phyloP scores from a whole-genome alignment of 1,140 invertebrate genomes.

The Mycetomoellerius zeteki region DNA sequence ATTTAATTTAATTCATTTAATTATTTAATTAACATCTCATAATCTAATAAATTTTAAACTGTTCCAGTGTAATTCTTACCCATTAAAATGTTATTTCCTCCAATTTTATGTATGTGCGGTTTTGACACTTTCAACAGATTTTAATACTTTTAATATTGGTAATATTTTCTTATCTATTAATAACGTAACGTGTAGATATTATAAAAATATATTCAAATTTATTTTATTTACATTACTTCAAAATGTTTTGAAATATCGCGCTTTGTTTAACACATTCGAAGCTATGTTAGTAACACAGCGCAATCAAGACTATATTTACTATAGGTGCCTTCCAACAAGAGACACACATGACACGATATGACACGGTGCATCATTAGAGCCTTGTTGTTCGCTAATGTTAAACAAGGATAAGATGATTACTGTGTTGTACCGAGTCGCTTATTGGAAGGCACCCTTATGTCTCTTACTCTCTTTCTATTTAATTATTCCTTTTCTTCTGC shows the following conservation, averaged over 20 bases:
- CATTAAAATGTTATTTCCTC: not conserved
- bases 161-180: not conserved
- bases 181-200: slow-evolving; percentile 16
- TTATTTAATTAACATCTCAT: not conserved
- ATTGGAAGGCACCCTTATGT: too few species aligned
- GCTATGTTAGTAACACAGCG: not conserved
- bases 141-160: not conserved
- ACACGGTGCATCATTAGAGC: too few species aligned
- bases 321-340: too few species aligned
- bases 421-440: too few species aligned
- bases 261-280: not conserved
- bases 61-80: not conserved
- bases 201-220: slow-evolving; percentile 42
- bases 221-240: not conserved
- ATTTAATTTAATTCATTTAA: not conserved
- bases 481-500: not conserved
- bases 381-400: too few species aligned
- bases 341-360: too few species aligned
- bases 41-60: slow-evolving; percentile 20
- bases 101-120: not conserved
- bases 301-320: not conserved
- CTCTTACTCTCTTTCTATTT: not conserved
- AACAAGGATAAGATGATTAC: too few species aligned
- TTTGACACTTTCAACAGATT: not conserved
- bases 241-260: not conserved